Evolutionary conservation across 2,888 invertebrate species (phyloP), one percentile per base, ranked within the genome.

Genomic region (Pammene aurita): DNA sequence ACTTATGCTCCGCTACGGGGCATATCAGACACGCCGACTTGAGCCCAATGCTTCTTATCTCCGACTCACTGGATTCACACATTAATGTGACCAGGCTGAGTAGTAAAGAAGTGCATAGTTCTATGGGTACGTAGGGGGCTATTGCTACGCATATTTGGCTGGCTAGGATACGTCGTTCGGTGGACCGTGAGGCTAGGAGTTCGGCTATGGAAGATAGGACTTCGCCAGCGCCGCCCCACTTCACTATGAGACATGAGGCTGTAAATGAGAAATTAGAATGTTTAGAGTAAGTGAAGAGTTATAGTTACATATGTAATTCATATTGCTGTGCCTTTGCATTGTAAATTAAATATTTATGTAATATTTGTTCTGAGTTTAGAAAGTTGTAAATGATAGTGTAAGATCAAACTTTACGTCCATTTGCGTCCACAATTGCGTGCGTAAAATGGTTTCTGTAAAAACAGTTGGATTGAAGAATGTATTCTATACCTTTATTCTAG

Each of bases 221-320:
- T 73, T 92, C 92, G 35, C 90, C 92, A 67, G 90, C 86, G 9
- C 90, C 91, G 0, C 92, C 92, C 92, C 92, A 92, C 79, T 91
- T 91, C 35, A 92, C 92, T 74, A 92, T 81, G 5, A 92, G 82
- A 60, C 90, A 88, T 41, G 90, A 85, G 14, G 92, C 93, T 93
- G 84, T n/a, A n/a, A n/a, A n/a, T n/a, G n/a, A n/a, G 5, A 88
- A 85, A 93, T 93, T 68, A 96, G 87, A 44, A 62, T 35, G 9
- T 14, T 14, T 16, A n/a, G n/a, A n/a, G 10, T 46, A 38, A 9
- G 38, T 4, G 26, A 26, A 4, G 26, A 26, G 4, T n/a, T n/a
- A n/a, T n/a, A n/a, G n/a, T n/a, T n/a, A n/a, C n/a, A n/a, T n/a
- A n/a, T n/a, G n/a, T n/a, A n/a, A n/a, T n/a, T n/a, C n/a, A n/a